Conservation (phyloP, 2,797 vertebrate genomes). For the Tenualosa ilisha region DNA sequence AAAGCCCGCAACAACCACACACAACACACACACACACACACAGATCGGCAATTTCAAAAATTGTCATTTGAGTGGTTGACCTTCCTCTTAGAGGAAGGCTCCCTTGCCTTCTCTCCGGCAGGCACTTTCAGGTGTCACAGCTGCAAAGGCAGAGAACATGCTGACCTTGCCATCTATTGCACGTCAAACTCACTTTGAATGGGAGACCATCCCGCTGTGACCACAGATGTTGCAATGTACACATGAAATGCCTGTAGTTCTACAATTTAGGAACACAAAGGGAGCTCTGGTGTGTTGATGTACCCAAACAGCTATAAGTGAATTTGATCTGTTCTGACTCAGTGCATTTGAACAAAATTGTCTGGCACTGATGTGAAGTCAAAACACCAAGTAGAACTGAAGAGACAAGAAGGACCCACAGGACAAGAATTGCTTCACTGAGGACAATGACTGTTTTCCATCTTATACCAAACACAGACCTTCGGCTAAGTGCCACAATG, state of each 20-base stretch:
- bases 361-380: background rate
- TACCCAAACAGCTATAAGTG: background rate
- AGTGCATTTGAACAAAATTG: background rate
- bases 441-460: background rate
- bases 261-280: background rate
- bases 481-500: background rate
- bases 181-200: background rate
- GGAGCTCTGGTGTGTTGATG: background rate
- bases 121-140: background rate
- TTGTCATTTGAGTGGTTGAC: slow-evolving; percentile 58
- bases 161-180: slow-evolving; percentile 8
- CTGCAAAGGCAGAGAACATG: background rate
- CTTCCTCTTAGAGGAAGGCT: slow-evolving; percentile 61
- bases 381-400: background rate
- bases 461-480: background rate
- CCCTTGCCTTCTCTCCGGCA: slow-evolving; percentile 51
- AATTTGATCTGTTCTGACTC: background rate
- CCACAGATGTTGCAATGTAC: background rate
- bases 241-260: background rate
- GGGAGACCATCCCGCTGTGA: background rate
- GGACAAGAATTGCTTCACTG: background rate
- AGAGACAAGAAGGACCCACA: background rate
- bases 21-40: background rate
- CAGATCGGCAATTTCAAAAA: slow-evolving; percentile 55
- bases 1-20: background rate